Conservation (phyloP, 1,140 invertebrate genomes). For the Drosophila chauvacae region DNA sequence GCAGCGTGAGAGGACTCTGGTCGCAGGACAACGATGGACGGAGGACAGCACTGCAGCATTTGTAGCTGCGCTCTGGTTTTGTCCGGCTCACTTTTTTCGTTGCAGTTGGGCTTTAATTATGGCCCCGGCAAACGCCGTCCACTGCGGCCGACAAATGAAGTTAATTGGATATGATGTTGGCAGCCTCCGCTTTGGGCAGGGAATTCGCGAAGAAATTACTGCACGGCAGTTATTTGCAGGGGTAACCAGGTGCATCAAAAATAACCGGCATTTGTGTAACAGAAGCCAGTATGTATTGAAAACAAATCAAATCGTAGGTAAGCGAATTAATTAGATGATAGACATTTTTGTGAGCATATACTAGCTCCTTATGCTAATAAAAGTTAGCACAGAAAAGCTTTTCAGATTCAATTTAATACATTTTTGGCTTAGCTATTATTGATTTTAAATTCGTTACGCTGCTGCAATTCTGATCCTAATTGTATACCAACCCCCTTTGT, state of each 20-base stretch:
- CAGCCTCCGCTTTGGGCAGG: background rate
- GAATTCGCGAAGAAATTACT: constrained; percentile 21
- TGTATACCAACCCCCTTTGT: no score
- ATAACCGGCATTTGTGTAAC: constrained; percentile 4
- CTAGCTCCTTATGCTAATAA: no score
- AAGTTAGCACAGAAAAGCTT: no score
- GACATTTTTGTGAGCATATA: no score
- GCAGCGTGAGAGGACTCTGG: background rate
- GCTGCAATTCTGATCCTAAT: no score
- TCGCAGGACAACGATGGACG: constrained; percentile 5
- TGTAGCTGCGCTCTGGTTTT: constrained; percentile 41
- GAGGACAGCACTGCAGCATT: constrained; percentile 32
- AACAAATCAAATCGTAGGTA: background rate
- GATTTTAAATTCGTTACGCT: no score
- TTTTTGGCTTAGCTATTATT: no score
- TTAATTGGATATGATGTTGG: constrained; percentile 52
- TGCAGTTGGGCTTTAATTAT: constrained; percentile 52
- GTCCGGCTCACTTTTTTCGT: constrained; percentile 34
- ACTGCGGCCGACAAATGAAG: constrained; percentile 39
- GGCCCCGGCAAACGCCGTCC: constrained; percentile 35
- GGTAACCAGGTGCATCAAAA: constrained; percentile 16
- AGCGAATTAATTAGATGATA: background rate
- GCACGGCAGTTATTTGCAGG: constrained; percentile 1
- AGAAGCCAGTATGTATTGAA: background rate
- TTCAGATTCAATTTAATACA: no score